Percentiles rank a stretch among this genome's conserved stretches.
Evolutionary conservation across 2,797 vertebrate species (phyloP).

Genomic region (Aeoliscus strigatus): DNA sequence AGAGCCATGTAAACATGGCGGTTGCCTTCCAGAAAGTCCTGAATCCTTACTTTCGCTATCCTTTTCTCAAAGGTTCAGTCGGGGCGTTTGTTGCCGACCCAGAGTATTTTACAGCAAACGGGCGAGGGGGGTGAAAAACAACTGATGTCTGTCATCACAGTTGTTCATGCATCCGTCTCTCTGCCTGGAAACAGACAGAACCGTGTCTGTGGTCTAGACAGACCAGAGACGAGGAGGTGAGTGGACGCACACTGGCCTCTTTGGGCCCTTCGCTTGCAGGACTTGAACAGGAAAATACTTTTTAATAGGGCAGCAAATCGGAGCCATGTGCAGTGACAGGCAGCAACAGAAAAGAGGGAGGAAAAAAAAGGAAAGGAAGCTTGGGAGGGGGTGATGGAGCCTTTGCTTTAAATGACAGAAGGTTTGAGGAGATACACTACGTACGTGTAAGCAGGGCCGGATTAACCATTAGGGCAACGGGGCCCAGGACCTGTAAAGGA

Average conservation of each 20-base stretch:
- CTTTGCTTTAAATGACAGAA: too few species aligned
- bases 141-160: slow-evolving; percentile 48
- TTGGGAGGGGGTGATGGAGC: too few species aligned
- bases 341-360: slow-evolving; percentile 32
- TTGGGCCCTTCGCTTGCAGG: slow-evolving; percentile 52
- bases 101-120: slow-evolving; percentile 6
- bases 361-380: too few species aligned
- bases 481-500: too few species aligned
- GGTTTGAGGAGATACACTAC: too few species aligned
- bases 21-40: slow-evolving; percentile 66
- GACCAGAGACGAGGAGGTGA: slow-evolving; percentile 59
- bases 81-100: slow-evolving; percentile 49
- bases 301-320: slow-evolving; percentile 61
- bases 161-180: slow-evolving; percentile 35
- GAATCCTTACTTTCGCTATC: slow-evolving; percentile 40
- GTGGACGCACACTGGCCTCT: slow-evolving; percentile 49
- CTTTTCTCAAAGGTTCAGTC: slow-evolving; percentile 25
- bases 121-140: slow-evolving; percentile 35
- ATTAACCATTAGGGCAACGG: too few species aligned
- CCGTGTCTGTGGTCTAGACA: slow-evolving; percentile 59
- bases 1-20: slow-evolving; percentile 67
- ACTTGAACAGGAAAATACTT: slow-evolving; percentile 35
- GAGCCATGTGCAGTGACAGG: slow-evolving; percentile 48
- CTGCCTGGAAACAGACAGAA: slow-evolving; percentile 40
- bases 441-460: too few species aligned